These are phyloP conservation scores for Chaetophractus vellerosus DNA, from an alignment of 2,797 vertebrate genomes.

Conservation along the genomic window DNA sequence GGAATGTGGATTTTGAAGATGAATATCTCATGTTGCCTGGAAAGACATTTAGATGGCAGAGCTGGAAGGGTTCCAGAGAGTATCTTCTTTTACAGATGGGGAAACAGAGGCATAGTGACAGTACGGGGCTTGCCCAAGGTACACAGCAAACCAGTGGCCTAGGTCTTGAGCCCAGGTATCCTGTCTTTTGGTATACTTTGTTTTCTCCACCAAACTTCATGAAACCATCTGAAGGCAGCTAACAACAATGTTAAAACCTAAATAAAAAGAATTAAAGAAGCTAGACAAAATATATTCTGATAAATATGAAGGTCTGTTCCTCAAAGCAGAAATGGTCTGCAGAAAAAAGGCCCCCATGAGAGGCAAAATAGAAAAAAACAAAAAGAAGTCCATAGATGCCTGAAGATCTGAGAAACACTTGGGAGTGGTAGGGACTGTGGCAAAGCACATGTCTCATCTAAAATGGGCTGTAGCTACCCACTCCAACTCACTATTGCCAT, in stretches of 20 bases:
- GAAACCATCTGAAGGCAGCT: not conserved
- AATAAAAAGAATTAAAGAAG: not conserved
- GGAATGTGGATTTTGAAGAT: not conserved
- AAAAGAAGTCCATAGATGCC: not conserved
- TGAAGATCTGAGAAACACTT: fast-evolving
- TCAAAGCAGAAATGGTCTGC: not conserved
- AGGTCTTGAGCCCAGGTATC: not conserved
- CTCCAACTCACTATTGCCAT: not conserved
- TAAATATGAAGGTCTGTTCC: not conserved
- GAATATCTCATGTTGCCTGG: not conserved
- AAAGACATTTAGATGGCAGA: not conserved
- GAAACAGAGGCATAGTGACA: not conserved
- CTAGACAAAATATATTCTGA: not conserved
- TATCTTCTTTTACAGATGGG: not conserved
- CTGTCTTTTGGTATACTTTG: not conserved
- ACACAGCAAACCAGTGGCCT: not conserved
- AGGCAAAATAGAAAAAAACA: not conserved
- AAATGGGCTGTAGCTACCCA: fast-evolving
- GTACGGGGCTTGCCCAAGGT: not conserved
- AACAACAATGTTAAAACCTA: not conserved
- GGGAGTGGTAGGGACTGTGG: fast-evolving
- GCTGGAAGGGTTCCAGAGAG: too few relatives aligned
- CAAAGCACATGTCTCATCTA: not conserved
- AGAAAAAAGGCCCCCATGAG: not conserved
- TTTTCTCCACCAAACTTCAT: not conserved